Evolutionary conservation across 2,113 vertebrate species (phyloP).

Genomic region (Oreochromis aureus): DNA sequence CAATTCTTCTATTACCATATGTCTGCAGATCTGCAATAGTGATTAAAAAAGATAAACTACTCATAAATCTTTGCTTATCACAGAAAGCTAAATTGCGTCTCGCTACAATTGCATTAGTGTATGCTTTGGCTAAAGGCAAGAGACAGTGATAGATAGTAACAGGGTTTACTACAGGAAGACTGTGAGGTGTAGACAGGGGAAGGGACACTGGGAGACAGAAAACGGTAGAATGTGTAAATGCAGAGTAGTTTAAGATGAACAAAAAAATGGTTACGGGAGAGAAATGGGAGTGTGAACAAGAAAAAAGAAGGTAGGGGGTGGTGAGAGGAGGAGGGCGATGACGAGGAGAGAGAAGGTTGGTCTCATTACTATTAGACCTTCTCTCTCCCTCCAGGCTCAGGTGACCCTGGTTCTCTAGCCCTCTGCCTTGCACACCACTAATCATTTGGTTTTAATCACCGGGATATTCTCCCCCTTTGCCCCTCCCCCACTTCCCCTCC

Average conservation of each 20-base stretch:
- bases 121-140: constrained; percentile 32
- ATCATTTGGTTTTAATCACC: constrained; percentile 79
- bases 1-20: constrained; percentile 33
- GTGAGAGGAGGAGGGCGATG: constrained; percentile 12
- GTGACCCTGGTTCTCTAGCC: constrained; percentile 65
- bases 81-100: constrained; percentile 34
- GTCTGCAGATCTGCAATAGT: constrained; percentile 37
- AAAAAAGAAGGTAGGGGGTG: neutral
- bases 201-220: constrained; percentile 6
- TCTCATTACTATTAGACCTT: constrained; percentile 72
- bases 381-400: constrained; percentile 61
- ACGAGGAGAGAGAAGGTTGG: constrained; percentile 50
- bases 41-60: constrained; percentile 46
- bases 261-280: neutral
- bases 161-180: constrained; percentile 24
- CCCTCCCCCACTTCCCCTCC: constrained; percentile 19
- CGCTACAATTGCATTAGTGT: constrained; percentile 41
- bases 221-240: constrained; percentile 26
- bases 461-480: constrained; percentile 60
- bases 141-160: constrained; percentile 45
- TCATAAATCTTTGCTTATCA: constrained; percentile 52
- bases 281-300: neutral
- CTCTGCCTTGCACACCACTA: constrained; percentile 62
- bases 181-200: neutral
- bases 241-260: constrained; percentile 11